Evolutionary conservation across 2,888 invertebrate genomes (phyloP).

Genomic region (Unio pictorum): DNA sequence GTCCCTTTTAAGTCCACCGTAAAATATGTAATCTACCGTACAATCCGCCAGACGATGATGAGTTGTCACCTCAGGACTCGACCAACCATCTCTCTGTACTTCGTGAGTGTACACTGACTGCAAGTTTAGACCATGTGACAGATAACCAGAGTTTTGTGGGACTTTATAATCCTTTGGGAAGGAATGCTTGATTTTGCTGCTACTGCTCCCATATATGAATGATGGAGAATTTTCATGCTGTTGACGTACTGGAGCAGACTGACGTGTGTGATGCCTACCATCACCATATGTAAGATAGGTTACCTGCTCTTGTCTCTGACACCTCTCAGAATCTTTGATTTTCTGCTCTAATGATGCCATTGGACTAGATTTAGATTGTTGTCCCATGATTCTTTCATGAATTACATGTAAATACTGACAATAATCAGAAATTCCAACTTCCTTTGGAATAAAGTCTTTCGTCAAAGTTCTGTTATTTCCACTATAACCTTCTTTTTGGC

Average conservation of each 20-base stretch:
- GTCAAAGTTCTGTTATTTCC: slow-evolving; percentile 30
- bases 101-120: slow-evolving; percentile 80
- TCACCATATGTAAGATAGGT: neutral
- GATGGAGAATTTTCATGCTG: neutral
- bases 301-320: no score
- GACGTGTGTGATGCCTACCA: neutral
- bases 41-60: slow-evolving; percentile 82
- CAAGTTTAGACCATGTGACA: slow-evolving; percentile 81
- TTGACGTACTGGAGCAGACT: slow-evolving; percentile 2
- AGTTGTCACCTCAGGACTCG: slow-evolving; percentile 80
- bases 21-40: slow-evolving; percentile 92
- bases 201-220: neutral
- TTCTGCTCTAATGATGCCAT: neutral
- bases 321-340: no score
- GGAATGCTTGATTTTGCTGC: neutral
- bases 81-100: slow-evolving; percentile 54
- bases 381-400: neutral
- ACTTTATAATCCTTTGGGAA: neutral
- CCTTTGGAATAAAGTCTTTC: slow-evolving; percentile 64
- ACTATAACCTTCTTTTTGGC: slow-evolving; percentile 60
- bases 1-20: slow-evolving; percentile 64
- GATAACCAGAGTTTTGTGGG: slow-evolving; percentile 76
- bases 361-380: slow-evolving; percentile 2
- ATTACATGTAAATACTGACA: slow-evolving; percentile 67
- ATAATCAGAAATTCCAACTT: slow-evolving; percentile 72